Conservation (phyloP, 2,888 invertebrate species). For the Tachina fera region DNA sequence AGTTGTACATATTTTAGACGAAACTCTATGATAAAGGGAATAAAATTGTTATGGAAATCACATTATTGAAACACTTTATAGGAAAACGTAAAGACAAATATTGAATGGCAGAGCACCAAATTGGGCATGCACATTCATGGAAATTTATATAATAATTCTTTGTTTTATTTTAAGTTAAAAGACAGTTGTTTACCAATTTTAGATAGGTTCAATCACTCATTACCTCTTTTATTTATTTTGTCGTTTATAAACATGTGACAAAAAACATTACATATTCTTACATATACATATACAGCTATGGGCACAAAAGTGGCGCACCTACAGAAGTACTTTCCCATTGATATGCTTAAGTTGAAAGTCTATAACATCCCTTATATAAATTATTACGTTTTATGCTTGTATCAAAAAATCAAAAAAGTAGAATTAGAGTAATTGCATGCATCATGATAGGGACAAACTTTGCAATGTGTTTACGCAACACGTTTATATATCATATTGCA, state of each 20-base stretch:
- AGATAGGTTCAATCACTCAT: slow-evolving; percentile 4
- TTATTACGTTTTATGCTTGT: no score
- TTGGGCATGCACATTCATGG: slow-evolving; percentile 10
- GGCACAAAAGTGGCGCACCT: no score
- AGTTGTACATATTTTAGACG: not conserved
- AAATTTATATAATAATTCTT: slow-evolving; percentile 29
- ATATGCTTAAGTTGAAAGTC: no score
- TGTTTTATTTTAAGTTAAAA: not conserved
- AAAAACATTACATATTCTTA: not conserved
- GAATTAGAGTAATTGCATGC: no score
- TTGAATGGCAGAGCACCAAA: slow-evolving; percentile 21
- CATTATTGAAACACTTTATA: slow-evolving; percentile 45
- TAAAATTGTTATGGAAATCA: slow-evolving; percentile 52
- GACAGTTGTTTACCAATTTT: slow-evolving; percentile 23
- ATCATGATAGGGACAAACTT: no score
- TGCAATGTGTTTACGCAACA: no score
- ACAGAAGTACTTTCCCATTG: no score
- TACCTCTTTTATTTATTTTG: slow-evolving; percentile 7
- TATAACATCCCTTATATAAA: no score
- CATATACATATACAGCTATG: no score
- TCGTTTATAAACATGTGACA: slow-evolving; percentile 2
- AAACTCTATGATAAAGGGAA: not conserved
- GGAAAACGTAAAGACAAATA: slow-evolving; percentile 38
- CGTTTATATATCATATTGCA: no score
- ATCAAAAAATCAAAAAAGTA: no score